Percentiles rank a stretch among this genome's conserved stretches.
Evolutionary conservation across 2,888 invertebrate genomes (phyloP).

Genomic region (Diloba caeruleocephala): DNA sequence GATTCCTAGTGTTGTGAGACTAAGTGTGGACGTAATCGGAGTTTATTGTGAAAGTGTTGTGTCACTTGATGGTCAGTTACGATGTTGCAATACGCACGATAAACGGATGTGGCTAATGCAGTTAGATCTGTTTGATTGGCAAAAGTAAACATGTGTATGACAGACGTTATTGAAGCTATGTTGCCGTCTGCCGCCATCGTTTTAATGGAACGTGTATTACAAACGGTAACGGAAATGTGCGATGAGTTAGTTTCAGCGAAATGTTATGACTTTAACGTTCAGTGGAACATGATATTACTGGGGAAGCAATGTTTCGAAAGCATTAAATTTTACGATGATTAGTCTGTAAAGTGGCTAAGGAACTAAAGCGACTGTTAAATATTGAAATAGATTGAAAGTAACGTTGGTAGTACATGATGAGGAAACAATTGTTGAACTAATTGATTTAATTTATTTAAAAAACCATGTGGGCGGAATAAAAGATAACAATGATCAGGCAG

Average conservation of each 20-base stretch:
- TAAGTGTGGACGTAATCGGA: conserved; percentile 52
- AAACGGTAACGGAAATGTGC: conserved; percentile 77
- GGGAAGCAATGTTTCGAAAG: conserved; percentile 39
- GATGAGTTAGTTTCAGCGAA: conserved; percentile 76
- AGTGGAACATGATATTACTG: conserved; percentile 62
- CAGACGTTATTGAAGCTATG: conserved; percentile 74
- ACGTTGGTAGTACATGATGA: conserved; percentile 30
- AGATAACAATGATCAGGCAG: conserved; percentile 75
- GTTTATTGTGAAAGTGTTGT: conserved; percentile 71
- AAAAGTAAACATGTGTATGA: conserved; percentile 82
- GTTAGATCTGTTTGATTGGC: conserved; percentile 81
- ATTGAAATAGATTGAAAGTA: conserved; percentile 29
- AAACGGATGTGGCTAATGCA: conserved; percentile 76
- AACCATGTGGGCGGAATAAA: conserved; percentile 81
- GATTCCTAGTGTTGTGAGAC: conserved; percentile 78
- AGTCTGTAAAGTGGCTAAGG: conserved; percentile 20
- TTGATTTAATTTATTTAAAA: conserved; percentile 67
- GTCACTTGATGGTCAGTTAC: conserved; percentile 75
- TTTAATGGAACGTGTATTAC: conserved; percentile 76
- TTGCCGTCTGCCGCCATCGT: conserved; percentile 70
- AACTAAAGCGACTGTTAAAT: conserved; percentile 23
- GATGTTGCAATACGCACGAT: conserved; percentile 62
- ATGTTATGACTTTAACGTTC: conserved; percentile 67
- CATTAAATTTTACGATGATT: conserved; percentile 45
- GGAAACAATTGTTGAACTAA: conserved; percentile 51